Evolutionary conservation across 1,140 invertebrate species (phyloP), one percentile per base, ranked within the genome.

Genomic region (Maniola jurtina): DNA sequence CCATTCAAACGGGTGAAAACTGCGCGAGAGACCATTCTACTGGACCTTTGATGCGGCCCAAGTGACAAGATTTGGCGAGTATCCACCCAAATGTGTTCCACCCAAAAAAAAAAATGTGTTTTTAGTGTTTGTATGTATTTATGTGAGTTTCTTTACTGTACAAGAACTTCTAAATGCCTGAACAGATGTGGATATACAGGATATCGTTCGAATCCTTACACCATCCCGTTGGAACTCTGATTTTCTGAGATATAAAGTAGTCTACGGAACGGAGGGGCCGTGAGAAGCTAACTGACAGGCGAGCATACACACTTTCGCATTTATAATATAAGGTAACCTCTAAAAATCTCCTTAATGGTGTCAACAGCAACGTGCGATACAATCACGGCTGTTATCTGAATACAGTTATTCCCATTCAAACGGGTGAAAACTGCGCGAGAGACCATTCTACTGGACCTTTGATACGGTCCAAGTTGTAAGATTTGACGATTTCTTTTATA

Each of bases 391-490:
- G 71, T 69, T 72, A 72, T 72, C 71, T 72, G 67, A 72, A 72
- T 72, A 72, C 69, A 72, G 66, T 72, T 66, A 72, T 72, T 72
- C 69, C 71, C 71, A 72, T 72, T 69, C 71, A 59, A 72, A 72
- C 63, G 71, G 64, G 59, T 62, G 60, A 65, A 65, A 71, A 71
- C 70, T 71, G 70, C 57, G 63, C 47, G 52, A 63, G 60, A 52
- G 63, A 68, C 70, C 66, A 72, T 69, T 72, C 61, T 63, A 56
- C 71, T 61, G 71, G 66, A 72, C 66, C 63, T 66, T 56, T 33
- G 16, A 10, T 25, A 5, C 40, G 66, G 71, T 35, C 0, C 36
- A 60, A 56, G 62, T 60, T 2, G 59, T 11, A 34, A 16, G 36
- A 54, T 33, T 13, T 16, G n/a, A 13, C 48, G n/a, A n/a, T 59